Conservation (phyloP, 1,140 invertebrate genomes). For the Vanessa atalanta region DNA sequence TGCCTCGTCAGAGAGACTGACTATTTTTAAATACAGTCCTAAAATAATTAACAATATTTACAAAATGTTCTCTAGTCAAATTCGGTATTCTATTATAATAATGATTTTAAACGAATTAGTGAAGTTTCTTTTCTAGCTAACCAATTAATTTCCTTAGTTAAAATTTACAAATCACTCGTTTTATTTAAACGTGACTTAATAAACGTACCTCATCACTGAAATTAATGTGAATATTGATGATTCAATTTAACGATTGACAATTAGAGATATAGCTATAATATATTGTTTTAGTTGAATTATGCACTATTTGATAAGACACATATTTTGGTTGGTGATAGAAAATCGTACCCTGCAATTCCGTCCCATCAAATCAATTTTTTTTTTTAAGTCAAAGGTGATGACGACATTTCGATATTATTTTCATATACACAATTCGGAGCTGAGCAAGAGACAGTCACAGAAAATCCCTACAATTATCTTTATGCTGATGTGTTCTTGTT, state of each 20-base stretch:
- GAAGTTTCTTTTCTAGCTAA: not conserved
- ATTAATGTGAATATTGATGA: constrained; percentile 11
- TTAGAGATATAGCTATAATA: not conserved
- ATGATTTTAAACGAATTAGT: too few species aligned
- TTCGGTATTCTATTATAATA: too few species aligned
- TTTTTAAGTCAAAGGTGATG: too few species aligned
- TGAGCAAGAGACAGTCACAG: too few species aligned
- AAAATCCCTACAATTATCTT: too few species aligned
- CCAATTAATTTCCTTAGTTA: not conserved
- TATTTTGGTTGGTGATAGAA: not conserved
- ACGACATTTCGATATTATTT: too few species aligned
- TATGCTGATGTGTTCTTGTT: too few species aligned
- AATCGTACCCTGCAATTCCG: not conserved
- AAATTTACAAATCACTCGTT: not conserved
- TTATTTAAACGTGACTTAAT: constrained; percentile 13
- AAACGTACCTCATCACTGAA: not conserved
- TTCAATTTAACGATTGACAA: constrained; percentile 13
- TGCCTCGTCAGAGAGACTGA: too few species aligned
- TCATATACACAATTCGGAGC: too few species aligned
- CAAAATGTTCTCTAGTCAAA: too few species aligned
- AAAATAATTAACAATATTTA: not conserved
- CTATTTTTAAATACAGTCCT: too few species aligned
- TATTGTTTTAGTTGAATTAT: constrained; percentile 2
- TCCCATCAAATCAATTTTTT: too few species aligned
- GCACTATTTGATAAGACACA: constrained; percentile 7